Evolutionary conservation across 2,797 vertebrate genomes (phyloP).

Genomic region (Phoxinus dragarum): DNA sequence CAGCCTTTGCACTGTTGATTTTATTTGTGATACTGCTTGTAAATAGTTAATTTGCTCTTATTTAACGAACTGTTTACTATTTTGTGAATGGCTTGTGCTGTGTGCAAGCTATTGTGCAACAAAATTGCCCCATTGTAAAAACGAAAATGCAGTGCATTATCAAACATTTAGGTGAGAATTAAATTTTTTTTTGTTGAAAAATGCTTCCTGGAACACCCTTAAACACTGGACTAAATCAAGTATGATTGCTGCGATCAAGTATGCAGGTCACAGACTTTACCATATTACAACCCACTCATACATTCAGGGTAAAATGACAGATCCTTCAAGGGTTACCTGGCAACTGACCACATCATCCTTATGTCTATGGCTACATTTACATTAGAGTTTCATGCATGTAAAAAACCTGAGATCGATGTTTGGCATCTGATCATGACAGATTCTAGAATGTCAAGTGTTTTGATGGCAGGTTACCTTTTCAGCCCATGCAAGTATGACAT

Average conservation of each 20-base stretch:
- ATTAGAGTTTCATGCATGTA: background rate
- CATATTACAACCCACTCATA: background rate
- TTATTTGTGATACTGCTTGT: too few relatives aligned
- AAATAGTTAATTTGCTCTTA: too few relatives aligned
- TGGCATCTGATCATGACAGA: background rate
- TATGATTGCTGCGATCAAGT: background rate
- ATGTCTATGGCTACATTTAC: background rate
- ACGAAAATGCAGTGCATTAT: too few relatives aligned
- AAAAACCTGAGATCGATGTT: background rate
- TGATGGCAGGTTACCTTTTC: constrained; percentile 85
- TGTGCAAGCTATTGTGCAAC: too few relatives aligned
- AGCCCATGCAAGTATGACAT: constrained; percentile 95
- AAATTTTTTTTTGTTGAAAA: too few relatives aligned
- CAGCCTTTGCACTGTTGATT: too few relatives aligned
- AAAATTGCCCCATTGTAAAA: too few relatives aligned
- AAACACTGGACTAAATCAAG: background rate
- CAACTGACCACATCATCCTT: constrained; percentile 7
- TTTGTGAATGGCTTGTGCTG: too few relatives aligned
- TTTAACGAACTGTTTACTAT: too few relatives aligned
- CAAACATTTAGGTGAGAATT: too few relatives aligned
- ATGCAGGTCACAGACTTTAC: background rate
- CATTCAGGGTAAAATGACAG: background rate
- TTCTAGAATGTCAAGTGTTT: background rate
- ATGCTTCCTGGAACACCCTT: too few relatives aligned
- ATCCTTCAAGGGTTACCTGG: constrained; percentile 7